These are phyloP conservation scores for Silurus glanis DNA, from an alignment of 2,113 vertebrate species.

Conservation along the genomic window DNA sequence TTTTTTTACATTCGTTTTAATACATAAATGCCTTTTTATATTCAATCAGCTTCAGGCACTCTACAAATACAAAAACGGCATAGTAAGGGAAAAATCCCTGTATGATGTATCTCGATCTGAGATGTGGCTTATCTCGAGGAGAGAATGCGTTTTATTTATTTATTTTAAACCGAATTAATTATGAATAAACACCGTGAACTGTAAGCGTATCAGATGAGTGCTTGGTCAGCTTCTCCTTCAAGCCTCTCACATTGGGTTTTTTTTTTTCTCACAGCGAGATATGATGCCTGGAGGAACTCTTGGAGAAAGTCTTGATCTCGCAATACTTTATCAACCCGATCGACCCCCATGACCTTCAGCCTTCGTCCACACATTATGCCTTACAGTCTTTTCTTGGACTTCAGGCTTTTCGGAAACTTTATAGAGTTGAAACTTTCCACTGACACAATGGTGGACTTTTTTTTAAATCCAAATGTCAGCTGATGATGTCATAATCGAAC, in stretches of 20 bases:
- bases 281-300: too few relatives aligned
- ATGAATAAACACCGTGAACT: not conserved
- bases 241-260: too few relatives aligned
- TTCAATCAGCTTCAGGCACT: too few relatives aligned
- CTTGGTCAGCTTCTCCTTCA: not conserved
- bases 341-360: not conserved
- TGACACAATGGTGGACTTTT: not conserved
- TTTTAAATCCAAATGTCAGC: too few relatives aligned
- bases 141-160: not conserved
- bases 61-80: too few relatives aligned
- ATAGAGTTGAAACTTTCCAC: not conserved
- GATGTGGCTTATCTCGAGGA: not conserved
- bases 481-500: not conserved
- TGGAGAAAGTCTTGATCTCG: not conserved
- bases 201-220: not conserved
- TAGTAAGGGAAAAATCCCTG: too few relatives aligned
- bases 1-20: too few relatives aligned
- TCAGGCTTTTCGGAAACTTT: not conserved
- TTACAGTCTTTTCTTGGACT: not conserved
- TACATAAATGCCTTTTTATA: too few relatives aligned
- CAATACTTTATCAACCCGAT: not conserved
- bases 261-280: too few relatives aligned
- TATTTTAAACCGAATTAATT: not conserved
- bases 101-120: not conserved
- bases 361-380: not conserved